phyloP scores from a whole-genome alignment of 2,888 invertebrate species.

The Hartigia nigra region DNA sequence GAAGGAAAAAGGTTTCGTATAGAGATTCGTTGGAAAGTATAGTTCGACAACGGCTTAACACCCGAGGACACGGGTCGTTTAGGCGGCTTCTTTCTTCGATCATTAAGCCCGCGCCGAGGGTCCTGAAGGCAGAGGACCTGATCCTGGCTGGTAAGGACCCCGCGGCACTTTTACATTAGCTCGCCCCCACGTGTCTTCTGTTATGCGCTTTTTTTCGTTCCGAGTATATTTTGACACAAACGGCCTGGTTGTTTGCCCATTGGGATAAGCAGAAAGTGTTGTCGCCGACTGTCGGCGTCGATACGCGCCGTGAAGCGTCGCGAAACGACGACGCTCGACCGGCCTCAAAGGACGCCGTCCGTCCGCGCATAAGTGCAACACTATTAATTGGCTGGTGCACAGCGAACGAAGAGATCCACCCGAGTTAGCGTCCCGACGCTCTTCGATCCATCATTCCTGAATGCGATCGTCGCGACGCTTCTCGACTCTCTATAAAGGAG shows the following conservation, averaged over 20 bases:
- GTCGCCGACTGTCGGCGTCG: conserved; percentile 56
- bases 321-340: conserved; percentile 47
- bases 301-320: conserved; percentile 57
- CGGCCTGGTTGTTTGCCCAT: conserved; percentile 37
- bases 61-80: conserved; percentile 63
- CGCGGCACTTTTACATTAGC: conserved; percentile 14
- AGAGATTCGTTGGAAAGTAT: conserved; percentile 1
- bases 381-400: conserved; percentile 37
- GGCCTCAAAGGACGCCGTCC: conserved; percentile 40
- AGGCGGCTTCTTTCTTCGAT: conserved; percentile 63
- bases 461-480: not conserved
- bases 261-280: conserved; percentile 37
- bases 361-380: conserved; percentile 32
- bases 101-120: conserved; percentile 54
- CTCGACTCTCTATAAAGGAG: not conserved
- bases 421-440: not conserved
- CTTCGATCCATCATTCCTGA: not conserved
- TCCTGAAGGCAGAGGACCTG: conserved; percentile 34
- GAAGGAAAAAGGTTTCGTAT: not conserved
- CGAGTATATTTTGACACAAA: conserved; percentile 44
- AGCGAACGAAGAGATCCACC: not conserved
- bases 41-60: conserved; percentile 52
- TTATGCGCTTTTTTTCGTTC: conserved; percentile 31
- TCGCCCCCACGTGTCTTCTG: conserved; percentile 33
- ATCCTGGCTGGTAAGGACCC: conserved; percentile 30